Evolutionary conservation across 2,113 vertebrate genomes (phyloP).

Genomic region (Poeciliopsis prolifica): DNA sequence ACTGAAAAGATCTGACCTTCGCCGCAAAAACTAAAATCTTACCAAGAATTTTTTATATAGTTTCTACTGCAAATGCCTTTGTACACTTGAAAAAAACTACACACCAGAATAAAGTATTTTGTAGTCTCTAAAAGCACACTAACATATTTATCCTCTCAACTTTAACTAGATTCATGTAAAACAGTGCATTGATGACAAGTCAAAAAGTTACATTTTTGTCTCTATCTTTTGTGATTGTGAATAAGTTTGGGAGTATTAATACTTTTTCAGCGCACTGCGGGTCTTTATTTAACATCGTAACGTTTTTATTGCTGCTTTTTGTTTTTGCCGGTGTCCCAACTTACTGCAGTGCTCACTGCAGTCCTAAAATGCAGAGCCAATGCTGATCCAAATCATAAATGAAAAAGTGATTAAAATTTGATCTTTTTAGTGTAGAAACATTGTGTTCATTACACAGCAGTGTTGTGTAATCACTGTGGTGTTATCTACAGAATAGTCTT

Average conservation of each 20-base stretch:
- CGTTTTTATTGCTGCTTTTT: background rate
- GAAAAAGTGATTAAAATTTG: background rate
- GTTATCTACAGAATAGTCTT: background rate
- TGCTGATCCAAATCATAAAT: background rate
- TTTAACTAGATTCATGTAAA: background rate
- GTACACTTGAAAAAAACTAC: too few species aligned
- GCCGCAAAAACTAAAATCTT: too few species aligned
- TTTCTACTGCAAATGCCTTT: too few species aligned
- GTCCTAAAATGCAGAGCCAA: background rate
- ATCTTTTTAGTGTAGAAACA: too few species aligned
- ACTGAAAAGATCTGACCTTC: background rate
- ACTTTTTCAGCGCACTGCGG: background rate
- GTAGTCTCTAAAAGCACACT: too few species aligned
- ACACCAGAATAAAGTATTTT: too few species aligned
- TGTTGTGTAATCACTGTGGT: background rate
- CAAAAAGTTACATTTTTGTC: background rate
- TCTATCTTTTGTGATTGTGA: background rate
- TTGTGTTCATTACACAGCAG: background rate
- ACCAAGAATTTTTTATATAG: too few species aligned
- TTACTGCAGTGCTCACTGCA: constrained; percentile 1
- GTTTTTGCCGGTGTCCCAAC: background rate
- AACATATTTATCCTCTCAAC: too few species aligned
- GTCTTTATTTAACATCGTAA: background rate
- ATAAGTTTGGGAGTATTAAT: background rate
- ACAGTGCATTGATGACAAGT: too few species aligned